A percentile compares a stretch with the other conserved stretches of the same genome.
Conservation (phyloP, 2,797 vertebrate species). For the Gymnodraco acuticeps region DNA sequence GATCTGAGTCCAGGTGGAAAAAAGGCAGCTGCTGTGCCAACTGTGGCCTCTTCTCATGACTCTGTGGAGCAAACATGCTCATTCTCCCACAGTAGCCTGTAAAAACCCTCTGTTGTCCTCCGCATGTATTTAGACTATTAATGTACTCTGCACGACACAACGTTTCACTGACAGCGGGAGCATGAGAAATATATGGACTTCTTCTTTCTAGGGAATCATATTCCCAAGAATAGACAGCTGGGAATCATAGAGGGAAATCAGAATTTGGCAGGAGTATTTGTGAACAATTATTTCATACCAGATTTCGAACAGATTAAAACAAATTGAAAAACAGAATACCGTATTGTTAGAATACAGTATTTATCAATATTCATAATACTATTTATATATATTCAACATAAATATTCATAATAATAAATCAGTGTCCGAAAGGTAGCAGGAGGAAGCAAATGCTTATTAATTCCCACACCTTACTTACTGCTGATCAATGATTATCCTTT, state of each 20-base stretch:
- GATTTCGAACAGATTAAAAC: not conserved
- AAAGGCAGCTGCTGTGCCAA: conserved; percentile 27
- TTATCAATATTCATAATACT: no score
- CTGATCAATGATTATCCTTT: no score
- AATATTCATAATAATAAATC: no score
- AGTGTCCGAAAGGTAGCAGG: no score
- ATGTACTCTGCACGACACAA: conserved; percentile 12
- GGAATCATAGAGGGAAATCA: conserved; percentile 33
- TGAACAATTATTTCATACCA: conserved; percentile 5
- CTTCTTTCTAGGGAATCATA: conserved; percentile 51
- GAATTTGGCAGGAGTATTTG: conserved; percentile 1
- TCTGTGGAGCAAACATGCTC: conserved; percentile 32
- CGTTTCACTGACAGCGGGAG: conserved; percentile 40
- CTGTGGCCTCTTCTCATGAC: conserved; percentile 68
- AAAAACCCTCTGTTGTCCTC: conserved; percentile 29
- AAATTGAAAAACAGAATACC: no score
- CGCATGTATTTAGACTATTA: conserved; percentile 27
- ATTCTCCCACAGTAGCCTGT: conserved; percentile 56
- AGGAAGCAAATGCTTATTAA: no score
- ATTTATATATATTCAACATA: no score
- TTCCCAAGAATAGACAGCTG: conserved; percentile 50
- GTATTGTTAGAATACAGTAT: no score
- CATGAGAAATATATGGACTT: conserved; percentile 39
- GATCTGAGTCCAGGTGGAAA: conserved; percentile 38
- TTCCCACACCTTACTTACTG: no score